phyloP scores from a whole-genome alignment of 2,797 vertebrate species.

The Hemibagrus guttatus region DNA sequence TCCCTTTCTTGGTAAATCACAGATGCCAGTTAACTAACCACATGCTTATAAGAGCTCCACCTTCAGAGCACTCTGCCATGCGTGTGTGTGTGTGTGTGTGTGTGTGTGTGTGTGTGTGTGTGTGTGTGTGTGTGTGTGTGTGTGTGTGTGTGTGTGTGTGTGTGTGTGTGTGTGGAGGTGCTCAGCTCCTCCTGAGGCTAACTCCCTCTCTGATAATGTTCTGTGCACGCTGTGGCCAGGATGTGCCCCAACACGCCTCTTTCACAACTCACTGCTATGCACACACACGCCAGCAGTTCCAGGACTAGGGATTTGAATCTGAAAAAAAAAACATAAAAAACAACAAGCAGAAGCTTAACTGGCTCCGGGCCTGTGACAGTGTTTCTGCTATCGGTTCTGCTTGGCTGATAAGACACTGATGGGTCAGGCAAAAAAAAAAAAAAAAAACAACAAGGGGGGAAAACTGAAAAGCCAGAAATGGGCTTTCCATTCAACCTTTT shows the following conservation, averaged over 20 bases:
- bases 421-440: conserved; percentile 2
- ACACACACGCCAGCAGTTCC: conserved; percentile 48
- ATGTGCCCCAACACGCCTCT: conserved; percentile 59
- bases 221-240: conserved; percentile 47
- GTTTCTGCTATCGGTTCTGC: conserved; percentile 45
- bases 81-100: conserved; percentile 29
- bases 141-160: conserved; percentile 18
- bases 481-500: neutral
- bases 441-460: neutral
- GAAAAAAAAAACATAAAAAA: conserved; percentile 32
- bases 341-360: conserved; percentile 42
- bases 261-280: conserved; percentile 53
- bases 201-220: conserved; percentile 51
- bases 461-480: neutral
- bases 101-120: conserved; percentile 15
- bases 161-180: conserved; percentile 33
- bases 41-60: conserved; percentile 40
- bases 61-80: conserved; percentile 21
- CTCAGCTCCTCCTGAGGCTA: conserved; percentile 46
- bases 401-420: conserved; percentile 44
- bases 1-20: conserved; percentile 23
- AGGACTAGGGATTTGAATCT: conserved; percentile 51
- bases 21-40: conserved; percentile 28
- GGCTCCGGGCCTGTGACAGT: conserved; percentile 35
- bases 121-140: conserved; percentile 32